A percentile compares a stretch with the other conserved stretches of the same genome.
Conservation (phyloP, 1,140 invertebrate species). For the Heliconius hermathena region DNA sequence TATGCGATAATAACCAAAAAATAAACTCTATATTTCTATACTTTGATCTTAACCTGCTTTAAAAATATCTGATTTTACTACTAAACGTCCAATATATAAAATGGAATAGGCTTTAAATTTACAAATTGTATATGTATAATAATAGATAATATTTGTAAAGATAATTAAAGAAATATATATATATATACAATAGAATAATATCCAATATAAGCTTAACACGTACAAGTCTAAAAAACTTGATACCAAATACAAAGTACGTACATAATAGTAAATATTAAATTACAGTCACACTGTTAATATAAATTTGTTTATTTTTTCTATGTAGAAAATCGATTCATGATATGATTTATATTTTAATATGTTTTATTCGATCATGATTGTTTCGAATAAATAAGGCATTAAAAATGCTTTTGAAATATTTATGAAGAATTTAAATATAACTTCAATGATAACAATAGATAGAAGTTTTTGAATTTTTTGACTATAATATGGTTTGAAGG, state of each 20-base stretch:
- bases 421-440: too few species aligned
- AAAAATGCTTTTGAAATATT: not conserved
- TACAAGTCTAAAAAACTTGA: slow-evolving; percentile 25
- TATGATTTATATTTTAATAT: slow-evolving; percentile 15
- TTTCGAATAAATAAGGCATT: slow-evolving; percentile 2
- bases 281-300: slow-evolving; percentile 17
- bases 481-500: not conserved
- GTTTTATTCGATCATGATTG: not conserved
- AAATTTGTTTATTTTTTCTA: not conserved
- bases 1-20: too few species aligned
- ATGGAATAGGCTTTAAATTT: slow-evolving; percentile 6
- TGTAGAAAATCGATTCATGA: slow-evolving; percentile 24
- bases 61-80: too few species aligned
- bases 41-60: too few species aligned
- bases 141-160: slow-evolving; percentile 23
- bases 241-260: slow-evolving; percentile 1
- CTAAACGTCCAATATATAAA: not conserved
- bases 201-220: slow-evolving; percentile 21
- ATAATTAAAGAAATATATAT: slow-evolving; percentile 6
- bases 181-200: slow-evolving; percentile 26
- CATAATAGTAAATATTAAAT: slow-evolving; percentile 18
- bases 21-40: too few species aligned
- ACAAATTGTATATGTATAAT: slow-evolving; percentile 4
- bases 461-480: too few species aligned
- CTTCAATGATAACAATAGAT: too few species aligned